A percentile compares a stretch with the other conserved stretches of the same genome.
These are phyloP conservation scores for Sterrhoptilus dennistouni DNA, from an alignment of 2,113 vertebrate genomes.

Conservation along the genomic window DNA sequence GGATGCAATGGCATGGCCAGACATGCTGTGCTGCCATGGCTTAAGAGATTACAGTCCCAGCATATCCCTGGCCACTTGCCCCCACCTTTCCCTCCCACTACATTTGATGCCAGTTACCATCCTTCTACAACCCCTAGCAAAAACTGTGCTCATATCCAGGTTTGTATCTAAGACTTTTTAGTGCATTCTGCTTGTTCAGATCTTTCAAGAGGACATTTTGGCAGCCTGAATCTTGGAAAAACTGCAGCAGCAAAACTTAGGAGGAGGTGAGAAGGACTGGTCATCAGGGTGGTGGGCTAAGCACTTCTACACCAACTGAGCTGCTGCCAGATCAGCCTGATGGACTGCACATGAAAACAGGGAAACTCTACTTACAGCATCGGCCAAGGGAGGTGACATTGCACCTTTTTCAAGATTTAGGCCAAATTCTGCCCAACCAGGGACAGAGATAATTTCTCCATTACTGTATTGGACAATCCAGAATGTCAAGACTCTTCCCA, in stretches of 20 bases:
- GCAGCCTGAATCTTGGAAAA: neutral
- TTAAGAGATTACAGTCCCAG: neutral
- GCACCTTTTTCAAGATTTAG: neutral
- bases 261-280: neutral
- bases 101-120: neutral
- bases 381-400: neutral
- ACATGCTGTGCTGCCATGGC: neutral
- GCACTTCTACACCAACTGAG: neutral
- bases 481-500: neutral
- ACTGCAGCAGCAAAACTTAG: neutral
- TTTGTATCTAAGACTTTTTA: neutral
- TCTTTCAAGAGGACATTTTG: neutral
- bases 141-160: accelerated
- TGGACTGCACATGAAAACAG: neutral
- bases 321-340: neutral
- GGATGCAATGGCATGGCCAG: neutral
- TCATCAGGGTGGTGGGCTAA: neutral
- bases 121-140: neutral
- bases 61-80: neutral
- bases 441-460: accelerated
- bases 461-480: neutral
- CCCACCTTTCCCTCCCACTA: neutral
- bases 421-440: neutral
- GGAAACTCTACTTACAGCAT: neutral
- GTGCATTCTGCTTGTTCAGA: neutral